phyloP scores from a whole-genome alignment of 2,797 vertebrate genomes.

The Mustela erminea region DNA sequence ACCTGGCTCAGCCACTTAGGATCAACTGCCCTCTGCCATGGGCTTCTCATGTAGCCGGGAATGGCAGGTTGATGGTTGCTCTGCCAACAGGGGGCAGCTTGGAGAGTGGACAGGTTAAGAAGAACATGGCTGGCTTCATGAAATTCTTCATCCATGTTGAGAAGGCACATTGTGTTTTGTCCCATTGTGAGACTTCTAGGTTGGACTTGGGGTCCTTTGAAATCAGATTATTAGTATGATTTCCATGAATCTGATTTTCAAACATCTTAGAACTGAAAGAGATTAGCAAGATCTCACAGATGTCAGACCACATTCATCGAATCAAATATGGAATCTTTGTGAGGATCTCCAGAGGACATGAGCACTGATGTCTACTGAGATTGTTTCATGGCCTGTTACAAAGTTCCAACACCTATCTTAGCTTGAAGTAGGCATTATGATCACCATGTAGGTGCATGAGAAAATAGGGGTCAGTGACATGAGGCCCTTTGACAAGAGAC shows the following conservation, averaged over 20 bases:
- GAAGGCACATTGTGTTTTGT: neutral
- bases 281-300: too few species aligned
- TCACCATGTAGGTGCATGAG: neutral
- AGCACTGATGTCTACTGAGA: neutral
- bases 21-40: accelerated
- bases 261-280: neutral
- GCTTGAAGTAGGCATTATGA: accelerated
- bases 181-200: too few species aligned
- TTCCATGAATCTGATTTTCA: neutral
- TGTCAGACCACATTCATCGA: neutral
- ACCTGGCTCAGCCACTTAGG: accelerated
- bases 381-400: accelerated
- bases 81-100: too few species aligned
- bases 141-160: neutral
- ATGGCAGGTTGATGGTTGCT: accelerated
- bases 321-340: neutral
- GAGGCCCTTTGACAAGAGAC: neutral
- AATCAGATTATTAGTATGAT: neutral
- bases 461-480: neutral
- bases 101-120: neutral
- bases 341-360: neutral
- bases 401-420: neutral
- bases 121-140: neutral
- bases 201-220: neutral
- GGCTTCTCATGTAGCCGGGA: accelerated